These are phyloP conservation scores for Danionella cerebrum DNA, from an alignment of 2,113 vertebrate genomes.

Conservation along the genomic window DNA sequence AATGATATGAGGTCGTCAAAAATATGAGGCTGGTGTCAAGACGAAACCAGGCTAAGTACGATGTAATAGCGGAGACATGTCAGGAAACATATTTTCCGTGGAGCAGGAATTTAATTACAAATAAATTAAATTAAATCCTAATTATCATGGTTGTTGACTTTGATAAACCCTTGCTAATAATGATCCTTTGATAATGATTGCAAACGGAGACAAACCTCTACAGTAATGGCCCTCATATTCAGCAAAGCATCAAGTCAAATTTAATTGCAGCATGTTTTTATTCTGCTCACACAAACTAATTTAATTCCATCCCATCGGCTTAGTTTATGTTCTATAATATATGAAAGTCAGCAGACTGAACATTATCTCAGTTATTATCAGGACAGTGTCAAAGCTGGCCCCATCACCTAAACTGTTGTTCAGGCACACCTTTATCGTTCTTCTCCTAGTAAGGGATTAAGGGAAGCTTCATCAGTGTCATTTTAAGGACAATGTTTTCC, in stretches of 20 bases:
- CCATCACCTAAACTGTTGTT: neutral
- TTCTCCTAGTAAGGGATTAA: neutral
- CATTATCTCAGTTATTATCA: neutral
- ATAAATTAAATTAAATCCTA: constrained; percentile 33
- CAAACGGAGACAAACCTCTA: neutral
- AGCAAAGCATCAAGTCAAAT: neutral
- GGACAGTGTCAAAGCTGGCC: neutral
- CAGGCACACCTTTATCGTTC: constrained; percentile 5
- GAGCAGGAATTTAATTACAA: too few species aligned
- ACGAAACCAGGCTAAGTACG: too few species aligned
- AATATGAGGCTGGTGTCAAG: too few species aligned
- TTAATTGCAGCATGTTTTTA: neutral
- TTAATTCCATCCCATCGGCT: neutral
- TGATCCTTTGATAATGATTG: neutral
- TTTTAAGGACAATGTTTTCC: neutral
- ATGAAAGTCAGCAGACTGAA: neutral
- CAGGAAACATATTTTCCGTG: too few species aligned
- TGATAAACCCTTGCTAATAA: constrained; percentile 18
- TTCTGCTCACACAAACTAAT: neutral
- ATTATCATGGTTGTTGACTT: constrained; percentile 20
- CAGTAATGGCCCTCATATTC: constrained; percentile 29
- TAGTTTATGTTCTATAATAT: neutral
- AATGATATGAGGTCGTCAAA: too few species aligned
- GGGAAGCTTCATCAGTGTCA: neutral
- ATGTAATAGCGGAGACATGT: too few species aligned